These are phyloP conservation scores for Zoanthus gigantus DNA, from an alignment of 92 coral and sea anemone species.

Conservation along the genomic window DNA sequence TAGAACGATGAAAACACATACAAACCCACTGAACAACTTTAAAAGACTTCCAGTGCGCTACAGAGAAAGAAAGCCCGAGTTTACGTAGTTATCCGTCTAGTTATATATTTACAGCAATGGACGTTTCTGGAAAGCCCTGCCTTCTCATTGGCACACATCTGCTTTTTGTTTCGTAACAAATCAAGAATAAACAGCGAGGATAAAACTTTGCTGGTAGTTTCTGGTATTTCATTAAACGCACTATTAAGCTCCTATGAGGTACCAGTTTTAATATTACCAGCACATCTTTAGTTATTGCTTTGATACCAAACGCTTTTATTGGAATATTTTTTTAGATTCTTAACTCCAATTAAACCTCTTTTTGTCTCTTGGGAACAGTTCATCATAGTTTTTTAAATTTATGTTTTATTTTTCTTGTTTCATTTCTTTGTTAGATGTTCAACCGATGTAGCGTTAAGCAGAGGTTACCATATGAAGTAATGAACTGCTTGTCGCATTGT, in stretches of 20 bases:
- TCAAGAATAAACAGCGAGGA: background rate
- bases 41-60: too few species aligned
- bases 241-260: background rate
- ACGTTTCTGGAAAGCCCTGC: too few species aligned
- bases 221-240: slow-evolving; percentile 29
- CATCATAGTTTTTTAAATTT: too few species aligned
- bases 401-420: background rate
- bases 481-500: slow-evolving; percentile 11
- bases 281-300: background rate
- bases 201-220: background rate
- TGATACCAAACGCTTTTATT: background rate
- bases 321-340: background rate
- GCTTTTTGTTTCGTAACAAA: background rate
- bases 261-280: background rate
- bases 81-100: too few species aligned
- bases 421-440: background rate
- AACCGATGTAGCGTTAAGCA: slow-evolving; percentile 5
- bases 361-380: background rate
- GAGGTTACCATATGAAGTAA: slow-evolving; percentile 9
- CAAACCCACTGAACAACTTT: too few species aligned
- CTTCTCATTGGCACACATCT: background rate
- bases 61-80: too few species aligned
- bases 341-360: background rate
- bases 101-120: too few species aligned
- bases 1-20: too few species aligned